Percentiles rank a stretch among this genome's conserved stretches.
These are phyloP conservation scores for Cistogaster globosa DNA, from an alignment of 2,888 invertebrate species.

Conservation along the genomic window DNA sequence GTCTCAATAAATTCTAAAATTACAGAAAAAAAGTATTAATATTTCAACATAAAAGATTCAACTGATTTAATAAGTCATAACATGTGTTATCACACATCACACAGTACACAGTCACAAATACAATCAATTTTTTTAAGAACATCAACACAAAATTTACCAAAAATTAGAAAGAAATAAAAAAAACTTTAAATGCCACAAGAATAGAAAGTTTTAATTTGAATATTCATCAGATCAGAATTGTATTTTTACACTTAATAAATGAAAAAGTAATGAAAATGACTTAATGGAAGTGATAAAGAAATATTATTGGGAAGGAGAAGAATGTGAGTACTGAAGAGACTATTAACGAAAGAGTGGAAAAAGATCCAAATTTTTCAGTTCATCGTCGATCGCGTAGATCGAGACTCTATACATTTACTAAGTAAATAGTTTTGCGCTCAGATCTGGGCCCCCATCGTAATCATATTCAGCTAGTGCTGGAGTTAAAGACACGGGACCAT, in stretches of 20 bases:
- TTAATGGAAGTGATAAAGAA: neutral
- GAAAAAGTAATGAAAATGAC: slow-evolving; percentile 6
- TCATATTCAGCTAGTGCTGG: no score
- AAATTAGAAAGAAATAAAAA: neutral
- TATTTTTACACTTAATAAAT: slow-evolving; percentile 44
- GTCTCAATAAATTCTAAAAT: slow-evolving; percentile 20
- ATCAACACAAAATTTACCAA: neutral
- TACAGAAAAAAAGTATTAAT: slow-evolving; percentile 17
- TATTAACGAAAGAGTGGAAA: no score
- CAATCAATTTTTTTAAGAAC: neutral
- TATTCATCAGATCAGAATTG: slow-evolving; percentile 34
- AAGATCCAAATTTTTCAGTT: no score
- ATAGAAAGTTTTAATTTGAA: slow-evolving; percentile 36
- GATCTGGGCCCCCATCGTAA: no score
- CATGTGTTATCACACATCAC: slow-evolving; percentile 49
- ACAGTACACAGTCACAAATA: slow-evolving; percentile 1
- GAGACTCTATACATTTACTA: no score
- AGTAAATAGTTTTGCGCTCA: no score
- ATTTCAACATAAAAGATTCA: slow-evolving; percentile 38
- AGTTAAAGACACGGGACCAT: no score
- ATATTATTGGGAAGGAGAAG: neutral
- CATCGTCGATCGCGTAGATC: no score
- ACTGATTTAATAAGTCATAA: slow-evolving; percentile 56
- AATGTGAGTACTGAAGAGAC: no score
- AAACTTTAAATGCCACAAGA: slow-evolving; percentile 12